A percentile compares a stretch with the other conserved stretches of the same genome.
phyloP scores from a whole-genome alignment of 2,113 vertebrate genomes.

The Peromyscus polionotus region DNA sequence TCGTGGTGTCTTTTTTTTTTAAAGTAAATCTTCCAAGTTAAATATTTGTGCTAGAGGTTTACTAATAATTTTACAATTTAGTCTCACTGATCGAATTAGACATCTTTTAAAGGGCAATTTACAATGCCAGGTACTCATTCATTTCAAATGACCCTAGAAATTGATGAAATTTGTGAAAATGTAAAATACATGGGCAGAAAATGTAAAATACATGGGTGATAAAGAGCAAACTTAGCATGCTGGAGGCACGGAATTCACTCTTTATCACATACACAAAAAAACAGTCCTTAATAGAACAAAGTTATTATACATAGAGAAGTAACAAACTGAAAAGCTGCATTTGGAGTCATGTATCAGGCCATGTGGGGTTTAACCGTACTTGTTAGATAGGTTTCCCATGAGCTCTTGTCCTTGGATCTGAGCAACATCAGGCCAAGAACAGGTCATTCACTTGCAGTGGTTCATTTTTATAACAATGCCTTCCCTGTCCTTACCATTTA shows the following conservation, averaged over 20 bases:
- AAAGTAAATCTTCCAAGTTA: slow-evolving; percentile 9
- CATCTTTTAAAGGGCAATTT: not conserved
- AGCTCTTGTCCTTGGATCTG: not conserved
- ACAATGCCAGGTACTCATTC: not conserved
- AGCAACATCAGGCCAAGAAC: not conserved
- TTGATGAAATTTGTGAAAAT: not conserved
- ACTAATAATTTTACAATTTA: slow-evolving; percentile 34
- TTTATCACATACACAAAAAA: not conserved
- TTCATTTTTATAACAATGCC: slow-evolving; percentile 15
- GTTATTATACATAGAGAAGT: not conserved
- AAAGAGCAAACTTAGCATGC: not conserved
- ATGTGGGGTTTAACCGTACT: not conserved
- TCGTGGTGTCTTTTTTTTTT: not conserved
- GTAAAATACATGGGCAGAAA: not conserved
- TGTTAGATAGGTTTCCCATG: not conserved
- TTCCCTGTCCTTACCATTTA: slow-evolving; percentile 20
- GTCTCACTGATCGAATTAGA: not conserved
- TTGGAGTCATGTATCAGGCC: not conserved
- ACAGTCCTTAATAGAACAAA: not conserved
- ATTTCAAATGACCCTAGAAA: not conserved
- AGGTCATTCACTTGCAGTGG: not conserved
- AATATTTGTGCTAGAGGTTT: not conserved
- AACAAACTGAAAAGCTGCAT: not conserved
- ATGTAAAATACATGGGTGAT: not conserved
- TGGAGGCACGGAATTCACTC: not conserved